These are phyloP conservation scores for Otus sunia DNA, from an alignment of 2,113 vertebrate genomes.

Conservation along the genomic window DNA sequence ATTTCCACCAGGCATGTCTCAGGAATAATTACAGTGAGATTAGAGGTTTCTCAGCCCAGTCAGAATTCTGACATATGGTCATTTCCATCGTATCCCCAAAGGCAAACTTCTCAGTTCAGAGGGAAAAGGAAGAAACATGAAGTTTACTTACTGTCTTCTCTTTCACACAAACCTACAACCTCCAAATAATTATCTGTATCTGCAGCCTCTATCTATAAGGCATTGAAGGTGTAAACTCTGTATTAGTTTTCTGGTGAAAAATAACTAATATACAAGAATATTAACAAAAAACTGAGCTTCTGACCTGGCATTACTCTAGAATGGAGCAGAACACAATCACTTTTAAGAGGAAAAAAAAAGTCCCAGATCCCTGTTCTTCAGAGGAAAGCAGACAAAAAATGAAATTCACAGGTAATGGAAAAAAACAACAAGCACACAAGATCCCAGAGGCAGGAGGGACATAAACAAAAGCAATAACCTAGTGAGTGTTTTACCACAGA, in stretches of 20 bases:
- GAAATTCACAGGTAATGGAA: not conserved
- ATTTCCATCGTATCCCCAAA: not conserved
- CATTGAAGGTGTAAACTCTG: not conserved
- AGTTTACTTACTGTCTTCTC: not conserved
- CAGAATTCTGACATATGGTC: not conserved
- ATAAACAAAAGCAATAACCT: not conserved
- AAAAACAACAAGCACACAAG: not conserved
- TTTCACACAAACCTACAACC: not conserved
- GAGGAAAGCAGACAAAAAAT: not conserved
- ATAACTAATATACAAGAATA: not conserved
- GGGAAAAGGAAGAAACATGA: not conserved
- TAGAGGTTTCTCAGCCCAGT: not conserved
- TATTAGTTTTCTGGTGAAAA: not conserved
- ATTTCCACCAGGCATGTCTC: not conserved
- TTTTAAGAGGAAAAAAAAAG: not conserved
- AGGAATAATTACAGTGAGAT: not conserved
- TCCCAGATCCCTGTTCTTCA: not conserved
- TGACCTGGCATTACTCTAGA: not conserved
- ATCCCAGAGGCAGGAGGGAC: not conserved
- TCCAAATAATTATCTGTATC: not conserved
- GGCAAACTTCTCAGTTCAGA: not conserved
- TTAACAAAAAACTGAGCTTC: not conserved
- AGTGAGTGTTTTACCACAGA: not conserved
- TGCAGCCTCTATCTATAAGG: not conserved
- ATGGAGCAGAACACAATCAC: not conserved